These are phyloP conservation scores for Promerops cafer DNA, from an alignment of 2,113 vertebrate species.

Conservation along the genomic window DNA sequence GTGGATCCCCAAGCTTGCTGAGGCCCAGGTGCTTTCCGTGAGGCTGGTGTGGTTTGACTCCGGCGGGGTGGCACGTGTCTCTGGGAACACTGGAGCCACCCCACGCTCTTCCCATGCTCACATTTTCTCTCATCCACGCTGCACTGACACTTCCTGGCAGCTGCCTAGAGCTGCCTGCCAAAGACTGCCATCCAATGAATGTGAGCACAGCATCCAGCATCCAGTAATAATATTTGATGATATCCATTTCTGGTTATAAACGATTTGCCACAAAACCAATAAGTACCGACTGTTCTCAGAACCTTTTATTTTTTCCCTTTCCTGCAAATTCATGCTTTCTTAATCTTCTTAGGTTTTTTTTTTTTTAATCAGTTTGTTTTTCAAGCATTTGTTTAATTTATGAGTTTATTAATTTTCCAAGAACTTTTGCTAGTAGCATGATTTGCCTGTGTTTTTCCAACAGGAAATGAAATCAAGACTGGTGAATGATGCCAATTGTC, in stretches of 20 bases:
- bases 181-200: background rate
- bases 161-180: background rate
- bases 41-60: accelerated
- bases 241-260: background rate
- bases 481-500: background rate
- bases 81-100: background rate
- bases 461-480: slow-evolving; percentile 49
- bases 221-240: background rate
- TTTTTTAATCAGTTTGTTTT: background rate
- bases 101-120: accelerated
- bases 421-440: background rate
- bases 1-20: background rate
- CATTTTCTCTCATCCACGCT: accelerated
- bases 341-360: background rate
- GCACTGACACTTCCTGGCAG: background rate
- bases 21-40: background rate
- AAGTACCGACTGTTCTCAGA: background rate
- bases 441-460: slow-evolving; percentile 35
- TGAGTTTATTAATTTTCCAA: slow-evolving; percentile 41
- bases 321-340: background rate
- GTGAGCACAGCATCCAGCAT: background rate
- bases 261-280: background rate
- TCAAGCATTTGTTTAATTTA: background rate
- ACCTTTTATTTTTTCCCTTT: background rate
- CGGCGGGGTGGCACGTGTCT: accelerated